These are phyloP conservation scores for Amblyopsis rosae DNA, from an alignment of 2,113 vertebrate species.

Conservation along the genomic window DNA sequence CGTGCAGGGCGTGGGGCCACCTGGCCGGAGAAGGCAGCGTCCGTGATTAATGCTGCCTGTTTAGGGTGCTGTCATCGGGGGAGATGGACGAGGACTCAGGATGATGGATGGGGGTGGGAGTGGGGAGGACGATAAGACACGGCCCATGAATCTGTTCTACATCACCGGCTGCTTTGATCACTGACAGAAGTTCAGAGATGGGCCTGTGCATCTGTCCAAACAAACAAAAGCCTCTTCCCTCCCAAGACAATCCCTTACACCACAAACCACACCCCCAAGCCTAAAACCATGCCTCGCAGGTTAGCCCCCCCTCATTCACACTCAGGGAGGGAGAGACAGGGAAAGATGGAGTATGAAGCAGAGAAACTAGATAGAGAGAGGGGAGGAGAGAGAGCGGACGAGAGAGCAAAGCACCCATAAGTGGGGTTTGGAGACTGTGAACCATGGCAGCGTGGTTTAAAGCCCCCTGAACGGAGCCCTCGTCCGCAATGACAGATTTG, in stretches of 20 bases:
- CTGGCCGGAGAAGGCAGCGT: conserved; percentile 83
- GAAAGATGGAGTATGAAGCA: background rate
- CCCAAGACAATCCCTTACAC: conserved; percentile 41
- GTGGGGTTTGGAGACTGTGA: conserved; percentile 64
- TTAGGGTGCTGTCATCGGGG: conserved; percentile 87
- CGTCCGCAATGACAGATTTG: conserved; percentile 76
- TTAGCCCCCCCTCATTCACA: conserved; percentile 48
- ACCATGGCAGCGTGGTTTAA: conserved; percentile 71
- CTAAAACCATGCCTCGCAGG: conserved; percentile 48
- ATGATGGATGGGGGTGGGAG: conserved; percentile 88
- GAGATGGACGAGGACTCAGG: conserved; percentile 82
- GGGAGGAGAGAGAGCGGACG: conserved; percentile 30
- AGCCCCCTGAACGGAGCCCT: conserved; percentile 69
- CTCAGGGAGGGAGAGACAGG: conserved; percentile 36
- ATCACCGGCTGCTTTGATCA: conserved; percentile 92
- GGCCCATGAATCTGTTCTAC: conserved; percentile 96
- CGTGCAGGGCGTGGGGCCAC: conserved; percentile 74
- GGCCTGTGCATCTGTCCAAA: conserved; percentile 90
- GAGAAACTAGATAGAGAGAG: conserved; percentile 4
- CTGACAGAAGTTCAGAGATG: conserved; percentile 92
- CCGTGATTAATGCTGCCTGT: conserved; percentile 94
- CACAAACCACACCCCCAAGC: conserved; percentile 12
- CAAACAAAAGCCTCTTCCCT: conserved; percentile 82
- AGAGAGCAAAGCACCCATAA: conserved; percentile 57
- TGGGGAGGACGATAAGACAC: conserved; percentile 89